Conservation (phyloP, 1,140 invertebrate species). For the Macrobrachium rosenbergii region DNA sequence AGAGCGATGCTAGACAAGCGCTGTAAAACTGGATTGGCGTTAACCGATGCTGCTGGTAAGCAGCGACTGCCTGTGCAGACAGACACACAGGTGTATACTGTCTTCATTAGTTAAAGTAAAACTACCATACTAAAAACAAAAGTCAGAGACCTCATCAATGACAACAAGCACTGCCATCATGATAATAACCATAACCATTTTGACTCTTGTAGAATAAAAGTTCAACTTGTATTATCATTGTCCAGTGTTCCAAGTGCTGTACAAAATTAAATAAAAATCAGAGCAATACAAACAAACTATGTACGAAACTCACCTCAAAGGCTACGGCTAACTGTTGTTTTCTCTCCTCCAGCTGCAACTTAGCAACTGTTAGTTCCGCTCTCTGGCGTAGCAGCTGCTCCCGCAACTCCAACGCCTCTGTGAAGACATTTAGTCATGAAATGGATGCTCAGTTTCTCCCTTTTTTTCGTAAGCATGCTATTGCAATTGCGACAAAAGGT, state of each 20-base stretch:
- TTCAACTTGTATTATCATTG: neutral
- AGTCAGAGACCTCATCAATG: too few relatives aligned
- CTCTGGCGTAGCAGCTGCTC: conserved; percentile 51
- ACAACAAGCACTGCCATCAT: too few relatives aligned
- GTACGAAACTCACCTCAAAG: conserved; percentile 19
- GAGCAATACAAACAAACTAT: neutral
- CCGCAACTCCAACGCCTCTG: conserved; percentile 51
- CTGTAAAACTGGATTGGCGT: too few relatives aligned
- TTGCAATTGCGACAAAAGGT: neutral
- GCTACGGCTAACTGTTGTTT: conserved; percentile 38
- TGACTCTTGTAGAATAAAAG: neutral
- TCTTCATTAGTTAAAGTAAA: too few relatives aligned
- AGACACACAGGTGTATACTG: too few relatives aligned
- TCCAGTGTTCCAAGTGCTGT: neutral
- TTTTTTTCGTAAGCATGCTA: neutral
- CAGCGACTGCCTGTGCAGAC: too few relatives aligned
- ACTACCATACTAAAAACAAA: too few relatives aligned
- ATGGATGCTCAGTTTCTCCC: neutral
- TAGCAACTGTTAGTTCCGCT: conserved; percentile 56
- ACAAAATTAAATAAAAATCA: neutral
- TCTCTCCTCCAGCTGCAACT: conserved; percentile 55
- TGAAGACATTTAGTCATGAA: neutral
- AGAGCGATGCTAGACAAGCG: too few relatives aligned
- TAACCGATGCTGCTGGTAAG: too few relatives aligned
- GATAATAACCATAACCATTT: too few relatives aligned